Conservation (phyloP, 2,888 invertebrate species). For the Ceraclea dissimilis region DNA sequence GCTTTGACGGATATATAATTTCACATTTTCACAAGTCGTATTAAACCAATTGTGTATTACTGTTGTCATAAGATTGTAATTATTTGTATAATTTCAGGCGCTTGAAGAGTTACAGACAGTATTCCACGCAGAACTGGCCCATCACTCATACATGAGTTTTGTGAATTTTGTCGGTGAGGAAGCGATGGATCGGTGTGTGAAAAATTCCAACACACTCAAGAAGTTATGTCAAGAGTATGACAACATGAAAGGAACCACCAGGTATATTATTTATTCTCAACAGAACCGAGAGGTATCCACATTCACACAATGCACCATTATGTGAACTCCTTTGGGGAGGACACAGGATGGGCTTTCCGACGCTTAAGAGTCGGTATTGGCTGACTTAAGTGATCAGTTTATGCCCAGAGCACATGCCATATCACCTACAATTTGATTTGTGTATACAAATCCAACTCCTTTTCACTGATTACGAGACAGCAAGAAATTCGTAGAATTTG, state of each 20-base stretch:
- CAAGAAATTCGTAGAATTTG: no score
- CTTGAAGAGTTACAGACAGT: constrained; percentile 74
- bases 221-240: constrained; percentile 71
- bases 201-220: constrained; percentile 71
- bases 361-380: no score
- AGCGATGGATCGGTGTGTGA: constrained; percentile 62
- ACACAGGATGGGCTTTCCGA: no score
- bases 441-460: neutral
- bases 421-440: constrained; percentile 31
- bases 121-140: constrained; percentile 79
- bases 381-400: no score
- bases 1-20: no score
- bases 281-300: no score
- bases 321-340: no score
- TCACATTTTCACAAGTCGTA: no score
- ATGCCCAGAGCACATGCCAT: no score
- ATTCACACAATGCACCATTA: no score
- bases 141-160: constrained; percentile 71
- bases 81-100: constrained; percentile 40
- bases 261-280: constrained; percentile 32
- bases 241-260: constrained; percentile 29
- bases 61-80: no score
- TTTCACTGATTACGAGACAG: neutral
- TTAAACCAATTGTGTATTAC: no score
- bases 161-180: constrained; percentile 64